phyloP scores from a whole-genome alignment of 2,888 invertebrate genomes.

The Oithona nana region DNA sequence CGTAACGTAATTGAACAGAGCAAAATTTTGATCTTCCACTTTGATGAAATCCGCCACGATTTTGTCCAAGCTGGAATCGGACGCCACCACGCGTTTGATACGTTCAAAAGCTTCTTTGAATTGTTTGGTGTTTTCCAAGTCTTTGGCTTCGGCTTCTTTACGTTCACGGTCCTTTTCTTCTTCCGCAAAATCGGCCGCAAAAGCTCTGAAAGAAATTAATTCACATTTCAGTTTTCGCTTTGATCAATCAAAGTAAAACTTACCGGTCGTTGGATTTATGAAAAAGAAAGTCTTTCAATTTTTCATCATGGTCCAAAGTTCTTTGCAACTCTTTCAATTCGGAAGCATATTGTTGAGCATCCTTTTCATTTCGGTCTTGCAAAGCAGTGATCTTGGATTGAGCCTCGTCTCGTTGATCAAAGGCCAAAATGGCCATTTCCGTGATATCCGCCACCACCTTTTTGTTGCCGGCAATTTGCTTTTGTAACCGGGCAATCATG shows the following conservation, averaged over 20 bases:
- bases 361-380: conserved; percentile 54
- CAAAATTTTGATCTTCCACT: conserved; percentile 76
- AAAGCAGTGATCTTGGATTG: conserved; percentile 53
- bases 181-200: conserved; percentile 22
- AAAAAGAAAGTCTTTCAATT: conserved; percentile 61
- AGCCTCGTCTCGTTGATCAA: conserved; percentile 51
- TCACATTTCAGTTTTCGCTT: no score
- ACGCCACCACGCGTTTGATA: conserved; percentile 37
- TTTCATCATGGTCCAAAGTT: conserved; percentile 62
- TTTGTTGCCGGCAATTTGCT: conserved; percentile 52
- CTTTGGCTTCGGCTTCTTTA: conserved; percentile 31
- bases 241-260: conserved; percentile 53
- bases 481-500: conserved; percentile 10
- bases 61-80: conserved; percentile 28
- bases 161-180: background rate
- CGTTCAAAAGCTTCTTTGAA: conserved; percentile 54
- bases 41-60: conserved; percentile 54
- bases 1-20: conserved; percentile 72
- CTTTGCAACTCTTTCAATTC: conserved; percentile 69
- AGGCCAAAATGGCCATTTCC: conserved; percentile 68
- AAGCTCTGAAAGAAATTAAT: no score
- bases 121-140: conserved; percentile 47
- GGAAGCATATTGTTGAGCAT: conserved; percentile 45
- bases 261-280: conserved; percentile 54
- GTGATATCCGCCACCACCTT: conserved; percentile 63